Conservation (phyloP, 2,797 vertebrate species). For the Moxostoma hubbsi region DNA sequence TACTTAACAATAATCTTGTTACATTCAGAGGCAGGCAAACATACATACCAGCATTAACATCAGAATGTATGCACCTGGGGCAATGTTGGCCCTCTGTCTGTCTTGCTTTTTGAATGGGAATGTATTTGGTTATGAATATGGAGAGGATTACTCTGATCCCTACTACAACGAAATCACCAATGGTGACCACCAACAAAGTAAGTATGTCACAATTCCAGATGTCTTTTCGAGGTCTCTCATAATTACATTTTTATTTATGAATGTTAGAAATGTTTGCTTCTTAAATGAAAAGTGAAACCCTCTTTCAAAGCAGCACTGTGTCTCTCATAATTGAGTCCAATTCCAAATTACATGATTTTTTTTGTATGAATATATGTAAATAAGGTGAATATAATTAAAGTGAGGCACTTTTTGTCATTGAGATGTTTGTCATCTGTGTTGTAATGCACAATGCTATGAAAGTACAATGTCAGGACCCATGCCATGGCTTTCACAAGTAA, state of each 20-base stretch:
- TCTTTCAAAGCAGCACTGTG: too few relatives aligned
- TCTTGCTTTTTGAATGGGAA: conserved; percentile 57
- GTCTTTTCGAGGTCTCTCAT: not conserved
- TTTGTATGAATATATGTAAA: too few relatives aligned
- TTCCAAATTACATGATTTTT: too few relatives aligned
- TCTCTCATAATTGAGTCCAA: too few relatives aligned
- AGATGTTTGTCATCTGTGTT: not conserved
- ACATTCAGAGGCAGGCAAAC: conserved; percentile 35
- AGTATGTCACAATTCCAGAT: conserved; percentile 1
- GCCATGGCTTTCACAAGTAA: too few relatives aligned
- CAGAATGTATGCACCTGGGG: conserved; percentile 48
- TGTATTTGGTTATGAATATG: conserved; percentile 68
- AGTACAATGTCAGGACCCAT: not conserved
- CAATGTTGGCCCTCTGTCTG: conserved; percentile 53
- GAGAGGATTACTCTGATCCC: conserved; percentile 47
- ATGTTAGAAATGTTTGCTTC: not conserved
- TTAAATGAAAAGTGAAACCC: not conserved
- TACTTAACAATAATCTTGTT: conserved; percentile 33
- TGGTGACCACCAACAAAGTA: conserved; percentile 43
- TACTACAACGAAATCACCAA: conserved; percentile 55
- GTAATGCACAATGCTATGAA: not conserved
- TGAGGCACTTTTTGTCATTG: too few relatives aligned
- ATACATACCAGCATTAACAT: conserved; percentile 31
- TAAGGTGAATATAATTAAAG: too few relatives aligned
- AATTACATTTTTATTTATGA: not conserved